phyloP scores from a whole-genome alignment of 2,797 vertebrate genomes.

The Vespertilio murinus region DNA sequence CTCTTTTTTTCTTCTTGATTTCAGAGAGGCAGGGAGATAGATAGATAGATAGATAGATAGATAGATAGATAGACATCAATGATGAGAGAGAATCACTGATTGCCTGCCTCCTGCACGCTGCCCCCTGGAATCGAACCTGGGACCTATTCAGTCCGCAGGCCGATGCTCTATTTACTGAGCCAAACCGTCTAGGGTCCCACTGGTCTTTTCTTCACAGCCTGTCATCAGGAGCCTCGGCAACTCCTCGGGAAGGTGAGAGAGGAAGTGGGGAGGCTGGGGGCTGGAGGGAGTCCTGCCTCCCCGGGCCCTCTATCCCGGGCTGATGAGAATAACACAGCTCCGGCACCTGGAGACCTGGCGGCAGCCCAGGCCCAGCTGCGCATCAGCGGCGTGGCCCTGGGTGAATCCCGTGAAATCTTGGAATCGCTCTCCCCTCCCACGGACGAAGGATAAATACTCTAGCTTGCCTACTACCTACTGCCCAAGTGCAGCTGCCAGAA shows the following conservation, averaged over 20 bases:
- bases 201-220: conserved; percentile 28
- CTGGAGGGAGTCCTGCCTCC: neutral
- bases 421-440: neutral
- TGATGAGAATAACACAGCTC: conserved; percentile 26
- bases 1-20: too few species aligned
- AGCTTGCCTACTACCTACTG: neutral
- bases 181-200: neutral
- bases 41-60: too few species aligned
- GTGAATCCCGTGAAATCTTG: neutral
- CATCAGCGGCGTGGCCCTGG: neutral
- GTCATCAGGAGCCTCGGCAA: conserved; percentile 7
- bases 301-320: neutral
- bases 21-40: too few species aligned
- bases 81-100: too few species aligned
- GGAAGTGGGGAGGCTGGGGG: conserved; percentile 14
- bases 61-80: too few species aligned
- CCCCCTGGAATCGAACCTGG: too few species aligned
- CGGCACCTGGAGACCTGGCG: neutral
- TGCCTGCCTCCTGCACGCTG: too few species aligned
- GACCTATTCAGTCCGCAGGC: too few species aligned
- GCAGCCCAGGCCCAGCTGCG: neutral
- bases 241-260: conserved; percentile 54
- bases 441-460: neutral
- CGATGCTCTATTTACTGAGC: too few species aligned
- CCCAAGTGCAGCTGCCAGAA: neutral